phyloP scores from a whole-genome alignment of 2,797 vertebrate genomes.

The Notolepis coatsorum region DNA sequence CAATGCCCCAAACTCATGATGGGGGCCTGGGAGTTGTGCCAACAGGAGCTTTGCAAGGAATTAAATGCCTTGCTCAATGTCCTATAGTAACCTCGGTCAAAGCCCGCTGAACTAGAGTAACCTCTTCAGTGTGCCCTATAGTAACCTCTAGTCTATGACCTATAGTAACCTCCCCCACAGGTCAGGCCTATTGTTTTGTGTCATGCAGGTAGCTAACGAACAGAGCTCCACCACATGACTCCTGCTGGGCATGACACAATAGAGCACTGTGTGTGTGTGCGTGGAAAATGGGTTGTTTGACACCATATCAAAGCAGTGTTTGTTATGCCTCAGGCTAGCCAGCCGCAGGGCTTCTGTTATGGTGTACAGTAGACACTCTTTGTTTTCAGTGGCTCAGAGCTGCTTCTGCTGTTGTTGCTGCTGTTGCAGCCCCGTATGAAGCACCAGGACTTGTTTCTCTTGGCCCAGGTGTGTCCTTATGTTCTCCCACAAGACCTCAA shows the following conservation, averaged over 20 bases:
- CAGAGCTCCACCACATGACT: constrained; percentile 71
- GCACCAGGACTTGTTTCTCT: not conserved
- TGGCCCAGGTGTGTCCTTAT: constrained; percentile 35
- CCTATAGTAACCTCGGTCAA: constrained; percentile 18
- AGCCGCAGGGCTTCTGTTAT: constrained; percentile 50
- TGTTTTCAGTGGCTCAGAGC: constrained; percentile 45
- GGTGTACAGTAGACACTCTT: constrained; percentile 30
- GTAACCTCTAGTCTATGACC: constrained; percentile 64
- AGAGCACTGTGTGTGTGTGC: constrained; percentile 38
- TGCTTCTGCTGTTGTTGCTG: constrained; percentile 44
- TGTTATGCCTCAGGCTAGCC: constrained; percentile 72
- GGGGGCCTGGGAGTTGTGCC: not conserved
- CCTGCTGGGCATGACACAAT: constrained; percentile 79
- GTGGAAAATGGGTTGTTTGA: constrained; percentile 75
- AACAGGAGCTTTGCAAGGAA: not conserved
- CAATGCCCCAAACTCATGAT: not conserved
- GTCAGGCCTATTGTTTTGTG: constrained; percentile 70
- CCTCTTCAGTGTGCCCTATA: constrained; percentile 56
- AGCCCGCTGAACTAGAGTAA: constrained; percentile 63
- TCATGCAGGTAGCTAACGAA: constrained; percentile 76
- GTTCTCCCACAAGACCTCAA: not conserved
- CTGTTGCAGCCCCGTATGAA: constrained; percentile 31
- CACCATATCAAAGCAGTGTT: constrained; percentile 80
- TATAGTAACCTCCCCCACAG: constrained; percentile 55
- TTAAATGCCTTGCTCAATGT: constrained; percentile 4